Evolutionary conservation across 2,888 invertebrate species (phyloP), one percentile per base, ranked within the genome.

Genomic region (Synergus itoensis): DNA sequence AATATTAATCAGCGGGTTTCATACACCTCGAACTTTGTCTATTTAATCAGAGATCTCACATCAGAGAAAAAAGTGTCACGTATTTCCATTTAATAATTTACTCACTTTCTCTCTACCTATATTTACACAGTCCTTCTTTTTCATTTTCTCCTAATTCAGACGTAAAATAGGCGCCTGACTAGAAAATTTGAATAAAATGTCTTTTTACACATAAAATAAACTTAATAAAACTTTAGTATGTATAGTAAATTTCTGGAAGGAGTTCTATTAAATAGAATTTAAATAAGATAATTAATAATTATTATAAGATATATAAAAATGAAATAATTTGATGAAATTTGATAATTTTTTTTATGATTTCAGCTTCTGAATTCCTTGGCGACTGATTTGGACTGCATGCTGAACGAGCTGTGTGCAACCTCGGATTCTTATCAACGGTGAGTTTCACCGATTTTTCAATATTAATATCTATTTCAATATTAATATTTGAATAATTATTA

Each of bases 321-420:
- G 0, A 12, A 14, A 18, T 11, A 60, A 12, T 21, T 60, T 12
- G 11, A 18, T 28, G 0, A 4, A 60, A 60, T 0, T 7, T 28
- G 0, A 18, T 28, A 9, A 21, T 14, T 0, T 28, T 60, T 28
- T 12, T 12, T 1, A 21, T 60, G 21, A 89, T 95, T 95, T 63
- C 94, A 97, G 97, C 93, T 97, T 92, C 94, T 97, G 92, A 97
- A 95, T 93, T 95, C 96, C 79, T 93, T 97, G 89, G 97, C 97
- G 82, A 95, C 95, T 89, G 97, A 97, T 93, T 93, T 97, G 93
- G 97, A 97, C 93, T 95, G 96, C 88, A 96, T 97, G 96, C 94
- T 97, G 88, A 96, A 95, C 88, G 97, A 97, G 92, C 93, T 97
- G 81, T 96, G 96, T 90, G 95, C 96, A 86, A 94, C 95, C 79